Conservation (phyloP, 64 coral and sea anemone species). For the Catalaphyllia jardinei region DNA sequence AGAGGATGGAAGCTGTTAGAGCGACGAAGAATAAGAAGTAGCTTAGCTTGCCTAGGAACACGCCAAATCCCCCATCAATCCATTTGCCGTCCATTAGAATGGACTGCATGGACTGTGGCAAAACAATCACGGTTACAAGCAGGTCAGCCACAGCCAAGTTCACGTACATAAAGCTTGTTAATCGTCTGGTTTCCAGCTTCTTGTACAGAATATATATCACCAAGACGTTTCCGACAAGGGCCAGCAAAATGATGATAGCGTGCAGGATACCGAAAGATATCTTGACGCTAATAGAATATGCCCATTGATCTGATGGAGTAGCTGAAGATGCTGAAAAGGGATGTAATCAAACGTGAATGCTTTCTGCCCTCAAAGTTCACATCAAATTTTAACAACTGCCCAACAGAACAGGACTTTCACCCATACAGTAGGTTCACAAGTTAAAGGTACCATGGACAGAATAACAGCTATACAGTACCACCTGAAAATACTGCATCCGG, state of each 20-base stretch:
- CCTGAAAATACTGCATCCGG: too few relatives aligned
- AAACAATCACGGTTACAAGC: not conserved
- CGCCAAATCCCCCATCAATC: conserved; percentile 1
- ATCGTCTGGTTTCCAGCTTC: not conserved
- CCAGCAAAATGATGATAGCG: not conserved
- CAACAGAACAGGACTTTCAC: not conserved
- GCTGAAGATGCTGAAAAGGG: not conserved
- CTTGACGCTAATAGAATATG: not conserved
- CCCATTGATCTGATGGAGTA: not conserved
- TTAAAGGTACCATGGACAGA: too few relatives aligned
- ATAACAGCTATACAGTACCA: too few relatives aligned
- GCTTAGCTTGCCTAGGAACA: not conserved
- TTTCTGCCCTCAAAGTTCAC: not conserved
- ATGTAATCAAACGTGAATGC: not conserved
- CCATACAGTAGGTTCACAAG: not conserved
- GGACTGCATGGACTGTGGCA: not conserved
- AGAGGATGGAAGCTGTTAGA: conserved; percentile 2
- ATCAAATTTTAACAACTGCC: not conserved
- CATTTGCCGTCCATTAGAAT: not conserved
- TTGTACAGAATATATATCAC: conserved; percentile 25
- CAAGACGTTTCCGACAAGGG: conserved; percentile 17
- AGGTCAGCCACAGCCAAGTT: conserved; percentile 41
- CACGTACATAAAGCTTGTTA: conserved; percentile 37
- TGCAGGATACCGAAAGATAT: not conserved
- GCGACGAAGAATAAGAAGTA: not conserved